A percentile compares a stretch with the other conserved stretches of the same genome.
Evolutionary conservation across 2,113 vertebrate species (phyloP).

Genomic region (Vulpes vulpes): DNA sequence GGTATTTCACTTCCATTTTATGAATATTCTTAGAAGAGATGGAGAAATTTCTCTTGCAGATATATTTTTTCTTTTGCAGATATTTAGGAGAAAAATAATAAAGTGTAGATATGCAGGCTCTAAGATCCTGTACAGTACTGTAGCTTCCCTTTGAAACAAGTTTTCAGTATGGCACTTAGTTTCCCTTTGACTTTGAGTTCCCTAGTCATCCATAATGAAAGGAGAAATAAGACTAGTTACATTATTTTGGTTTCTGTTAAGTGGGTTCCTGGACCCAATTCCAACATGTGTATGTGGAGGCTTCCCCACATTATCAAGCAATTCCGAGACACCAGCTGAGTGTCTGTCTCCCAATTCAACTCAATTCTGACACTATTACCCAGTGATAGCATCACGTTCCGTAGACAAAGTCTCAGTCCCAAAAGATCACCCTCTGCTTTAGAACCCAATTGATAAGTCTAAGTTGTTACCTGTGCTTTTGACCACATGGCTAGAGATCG

Average conservation of each 20-base stretch:
- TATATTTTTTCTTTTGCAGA: background rate
- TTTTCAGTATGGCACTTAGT: background rate
- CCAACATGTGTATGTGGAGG: background rate
- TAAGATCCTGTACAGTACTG: too few species aligned
- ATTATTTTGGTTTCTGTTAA: slow-evolving; percentile 6
- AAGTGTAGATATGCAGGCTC: background rate
- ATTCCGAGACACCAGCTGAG: background rate
- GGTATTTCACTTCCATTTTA: background rate
- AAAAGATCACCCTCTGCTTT: background rate
- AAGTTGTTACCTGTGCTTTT: background rate
- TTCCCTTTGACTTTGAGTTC: background rate
- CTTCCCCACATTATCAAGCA: background rate
- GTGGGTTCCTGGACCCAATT: background rate
- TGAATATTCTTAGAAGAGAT: background rate
- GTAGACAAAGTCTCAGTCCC: background rate
- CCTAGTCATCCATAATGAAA: background rate
- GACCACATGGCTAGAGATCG: background rate
- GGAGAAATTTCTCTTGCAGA: background rate
- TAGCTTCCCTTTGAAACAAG: background rate
- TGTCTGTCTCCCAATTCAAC: background rate
- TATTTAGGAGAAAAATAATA: background rate
- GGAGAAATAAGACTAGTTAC: background rate
- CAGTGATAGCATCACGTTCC: background rate
- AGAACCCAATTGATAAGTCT: background rate
- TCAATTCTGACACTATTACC: background rate